A percentile compares a stretch with the other conserved stretches of the same genome.
These are phyloP conservation scores for Apogon hyalosoma DNA, from an alignment of 2,797 vertebrate genomes.

Conservation along the genomic window DNA sequence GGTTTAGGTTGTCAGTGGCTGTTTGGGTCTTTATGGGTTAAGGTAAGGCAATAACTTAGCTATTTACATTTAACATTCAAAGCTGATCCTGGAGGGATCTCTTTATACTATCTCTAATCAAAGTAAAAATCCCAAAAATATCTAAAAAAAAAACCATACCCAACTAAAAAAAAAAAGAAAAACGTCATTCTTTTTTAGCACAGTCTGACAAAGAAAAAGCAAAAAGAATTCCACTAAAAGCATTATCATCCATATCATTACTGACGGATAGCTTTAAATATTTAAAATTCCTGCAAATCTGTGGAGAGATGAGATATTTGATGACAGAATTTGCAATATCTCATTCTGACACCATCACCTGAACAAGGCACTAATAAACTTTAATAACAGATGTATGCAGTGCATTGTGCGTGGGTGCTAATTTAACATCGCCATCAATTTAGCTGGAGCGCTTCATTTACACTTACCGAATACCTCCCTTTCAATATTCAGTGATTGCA, in stretches of 20 bases:
- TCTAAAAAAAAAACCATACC: too few species aligned
- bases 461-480: constrained; percentile 12
- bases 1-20: too few species aligned
- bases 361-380: constrained; percentile 11
- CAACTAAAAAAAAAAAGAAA: too few species aligned
- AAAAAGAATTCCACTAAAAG: not conserved
- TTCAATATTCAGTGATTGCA: constrained; percentile 41
- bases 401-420: constrained; percentile 9
- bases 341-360: constrained; percentile 5
- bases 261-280: not conserved
- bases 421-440: constrained; percentile 12
- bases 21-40: constrained; percentile 4
- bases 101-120: too few species aligned
- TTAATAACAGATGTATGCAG: not conserved
- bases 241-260: not conserved
- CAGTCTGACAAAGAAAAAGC: not conserved
- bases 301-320: not conserved
- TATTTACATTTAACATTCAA: too few species aligned
- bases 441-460: constrained; percentile 2
- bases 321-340: constrained; percentile 1
- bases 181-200: too few species aligned
- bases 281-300: not conserved
- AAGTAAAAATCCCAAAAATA: too few species aligned
- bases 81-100: too few species aligned
- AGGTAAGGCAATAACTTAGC: too few species aligned